phyloP scores from a whole-genome alignment of 2,797 vertebrate genomes.

The Molossus alvarezi region DNA sequence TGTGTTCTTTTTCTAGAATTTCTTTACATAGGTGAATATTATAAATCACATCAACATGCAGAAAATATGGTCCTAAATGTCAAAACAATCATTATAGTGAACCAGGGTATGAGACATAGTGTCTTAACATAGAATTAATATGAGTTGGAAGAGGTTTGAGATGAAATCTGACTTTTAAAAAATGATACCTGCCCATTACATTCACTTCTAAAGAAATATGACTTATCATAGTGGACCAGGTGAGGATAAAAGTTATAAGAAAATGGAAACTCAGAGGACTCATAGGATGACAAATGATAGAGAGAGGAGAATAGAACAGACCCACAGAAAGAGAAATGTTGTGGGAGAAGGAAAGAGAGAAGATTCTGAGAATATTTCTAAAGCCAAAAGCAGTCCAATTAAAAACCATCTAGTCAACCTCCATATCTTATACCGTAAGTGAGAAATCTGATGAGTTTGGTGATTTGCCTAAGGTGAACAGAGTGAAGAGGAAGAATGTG shows the following conservation, averaged over 20 bases:
- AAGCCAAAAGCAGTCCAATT: not conserved
- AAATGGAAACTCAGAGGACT: not conserved
- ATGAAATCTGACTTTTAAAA: slow-evolving; percentile 46
- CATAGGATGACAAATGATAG: not conserved
- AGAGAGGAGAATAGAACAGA: not conserved
- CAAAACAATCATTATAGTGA: not conserved
- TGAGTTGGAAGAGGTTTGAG: not conserved
- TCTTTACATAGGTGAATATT: not conserved
- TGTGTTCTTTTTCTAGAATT: slow-evolving; percentile 32
- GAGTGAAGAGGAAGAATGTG: not conserved
- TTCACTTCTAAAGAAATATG: not conserved
- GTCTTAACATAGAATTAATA: not conserved
- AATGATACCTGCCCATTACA: not conserved
- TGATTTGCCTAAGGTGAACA: not conserved
- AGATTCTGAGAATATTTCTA: not conserved
- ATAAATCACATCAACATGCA: not conserved
- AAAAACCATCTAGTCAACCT: not conserved
- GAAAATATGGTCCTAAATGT: not conserved
- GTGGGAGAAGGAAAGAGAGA: not conserved
- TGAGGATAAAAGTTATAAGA: not conserved
- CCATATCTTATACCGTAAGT: not conserved
- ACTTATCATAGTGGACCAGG: not conserved
- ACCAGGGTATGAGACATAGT: not conserved
- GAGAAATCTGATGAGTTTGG: not conserved
- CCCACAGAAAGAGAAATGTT: not conserved